Base-by-base conservation (phyloP, 1,140 invertebrate species). In the Philopotamus ludificatus region DNA sequence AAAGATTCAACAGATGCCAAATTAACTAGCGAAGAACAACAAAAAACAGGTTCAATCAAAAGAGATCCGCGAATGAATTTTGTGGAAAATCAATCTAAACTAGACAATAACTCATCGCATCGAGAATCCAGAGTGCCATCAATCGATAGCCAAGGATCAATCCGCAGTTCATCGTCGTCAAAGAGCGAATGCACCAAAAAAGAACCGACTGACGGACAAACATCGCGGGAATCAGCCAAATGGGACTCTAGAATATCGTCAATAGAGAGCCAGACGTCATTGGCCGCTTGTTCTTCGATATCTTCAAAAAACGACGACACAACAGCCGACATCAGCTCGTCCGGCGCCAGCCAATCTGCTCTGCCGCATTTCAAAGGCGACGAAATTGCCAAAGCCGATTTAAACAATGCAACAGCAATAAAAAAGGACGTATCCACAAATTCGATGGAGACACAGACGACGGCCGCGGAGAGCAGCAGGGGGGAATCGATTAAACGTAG, bases 41-140 rank as follows among this genome's bases (percentile, higher is more conserved):
- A 28, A 1, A 54, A 45, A 55, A 63, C 45, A 10, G 51, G 16
- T 16, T 62, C 45, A 15, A 51, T 39, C 16, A 62, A 62, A 41
- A 62, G 49, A 2, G 45, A 62, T 62, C 60, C 45, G 2, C 50
- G 47, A 22, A 51, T 51, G 47, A 21, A 20, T 18, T 62, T 39
- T 12, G 20, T 28, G 9, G 49, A 62, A 23, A 50, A 44, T 62
- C 45, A 39, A 62, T 7, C 28, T n/a, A n/a, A 34, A 34, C 28
- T 4, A 34, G 28, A 22, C 58, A 9, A 49, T 21, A 57, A 34
- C 8, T 58, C 63, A 16, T 53, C 8, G 64, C 55, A 62, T 21
- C 54, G 58, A 57, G 67, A 65, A 45, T 62, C 60, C 15, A 54
- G 67, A 51, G 21, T 67, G 1, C 34, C 45, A 26, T 63, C 60